Percentiles rank a stretch among this genome's conserved stretches.
Evolutionary conservation across 1,140 invertebrate genomes (phyloP).

Genomic region (Zaprionus kolodkinae): DNA sequence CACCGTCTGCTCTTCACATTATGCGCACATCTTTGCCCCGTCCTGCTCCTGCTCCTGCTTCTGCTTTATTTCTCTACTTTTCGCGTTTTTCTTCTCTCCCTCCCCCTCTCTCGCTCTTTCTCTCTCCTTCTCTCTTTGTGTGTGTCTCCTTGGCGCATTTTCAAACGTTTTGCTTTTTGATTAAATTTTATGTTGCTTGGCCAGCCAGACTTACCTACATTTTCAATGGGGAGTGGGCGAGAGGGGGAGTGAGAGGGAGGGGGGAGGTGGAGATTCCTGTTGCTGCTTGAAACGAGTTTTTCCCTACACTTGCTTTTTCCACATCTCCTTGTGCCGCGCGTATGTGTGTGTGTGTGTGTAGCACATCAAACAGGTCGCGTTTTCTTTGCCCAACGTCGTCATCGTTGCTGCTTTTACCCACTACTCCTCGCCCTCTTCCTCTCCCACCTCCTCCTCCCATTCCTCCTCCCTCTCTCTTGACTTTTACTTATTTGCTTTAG

Average conservation of each 20-base stretch:
- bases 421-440: neutral
- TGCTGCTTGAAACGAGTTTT: constrained; percentile 70
- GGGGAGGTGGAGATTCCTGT: constrained; percentile 32
- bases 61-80: constrained; percentile 11
- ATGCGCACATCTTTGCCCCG: constrained; percentile 62
- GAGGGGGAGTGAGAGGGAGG: neutral
- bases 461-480: constrained; percentile 9
- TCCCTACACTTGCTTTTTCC: constrained; percentile 79
- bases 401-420: constrained; percentile 48
- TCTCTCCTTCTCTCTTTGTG: constrained; percentile 2
- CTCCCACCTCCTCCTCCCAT: neutral
- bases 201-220: constrained; percentile 70
- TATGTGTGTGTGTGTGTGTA: constrained; percentile 34
- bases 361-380: constrained; percentile 75
- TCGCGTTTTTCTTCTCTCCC: constrained; percentile 8
- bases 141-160: constrained; percentile 62
- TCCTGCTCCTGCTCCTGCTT: constrained; percentile 8
- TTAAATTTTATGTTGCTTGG: constrained; percentile 73
- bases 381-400: constrained; percentile 64
- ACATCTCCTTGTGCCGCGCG: constrained; percentile 69
- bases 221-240: constrained; percentile 14
- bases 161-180: constrained; percentile 78
- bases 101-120: constrained; percentile 7
- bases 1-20: constrained; percentile 71
- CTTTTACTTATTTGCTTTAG: constrained; percentile 69